These are phyloP conservation scores for Acipenser ruthenus DNA, from an alignment of 2,797 vertebrate species.

Conservation along the genomic window DNA sequence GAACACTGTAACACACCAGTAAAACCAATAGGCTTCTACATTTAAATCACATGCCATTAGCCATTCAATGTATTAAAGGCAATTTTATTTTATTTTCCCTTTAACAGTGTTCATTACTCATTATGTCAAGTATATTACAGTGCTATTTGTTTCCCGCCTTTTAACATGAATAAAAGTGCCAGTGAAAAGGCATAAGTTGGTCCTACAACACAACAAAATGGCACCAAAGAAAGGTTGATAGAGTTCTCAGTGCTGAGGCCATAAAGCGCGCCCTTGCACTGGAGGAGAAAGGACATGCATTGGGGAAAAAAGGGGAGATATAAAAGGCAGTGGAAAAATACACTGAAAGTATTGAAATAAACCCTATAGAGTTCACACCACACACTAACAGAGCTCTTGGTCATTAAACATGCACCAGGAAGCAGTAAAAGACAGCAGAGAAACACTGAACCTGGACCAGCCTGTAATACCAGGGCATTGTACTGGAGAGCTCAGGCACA, in stretches of 20 bases:
- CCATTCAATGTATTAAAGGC: no score
- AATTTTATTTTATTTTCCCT: no score
- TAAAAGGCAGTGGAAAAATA: slow-evolving; percentile 84
- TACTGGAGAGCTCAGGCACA: slow-evolving; percentile 83
- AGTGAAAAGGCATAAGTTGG: slow-evolving; percentile 8
- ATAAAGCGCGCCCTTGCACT: slow-evolving; percentile 59
- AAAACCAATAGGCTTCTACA: no score
- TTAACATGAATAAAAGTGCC: slow-evolving; percentile 9
- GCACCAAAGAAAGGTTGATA: slow-evolving; percentile 16
- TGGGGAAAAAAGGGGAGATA: slow-evolving; percentile 81
- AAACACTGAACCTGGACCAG: slow-evolving; percentile 73
- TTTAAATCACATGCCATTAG: no score
- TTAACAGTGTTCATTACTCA: no score
- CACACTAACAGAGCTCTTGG: slow-evolving; percentile 91
- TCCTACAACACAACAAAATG: slow-evolving; percentile 31
- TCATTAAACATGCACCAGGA: slow-evolving; percentile 73
- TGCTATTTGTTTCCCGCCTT: no score
- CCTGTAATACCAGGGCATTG: slow-evolving; percentile 74
- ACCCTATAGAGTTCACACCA: slow-evolving; percentile 65
- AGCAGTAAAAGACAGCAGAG: slow-evolving; percentile 69
- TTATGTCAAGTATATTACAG: no score
- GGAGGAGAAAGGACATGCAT: slow-evolving; percentile 84
- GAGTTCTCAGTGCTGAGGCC: slow-evolving; percentile 52
- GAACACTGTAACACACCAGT: no score
- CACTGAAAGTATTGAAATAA: slow-evolving; percentile 73